Base-by-base conservation (phyloP, 2,888 invertebrate species). In the Chloroclysta siterata region DNA sequence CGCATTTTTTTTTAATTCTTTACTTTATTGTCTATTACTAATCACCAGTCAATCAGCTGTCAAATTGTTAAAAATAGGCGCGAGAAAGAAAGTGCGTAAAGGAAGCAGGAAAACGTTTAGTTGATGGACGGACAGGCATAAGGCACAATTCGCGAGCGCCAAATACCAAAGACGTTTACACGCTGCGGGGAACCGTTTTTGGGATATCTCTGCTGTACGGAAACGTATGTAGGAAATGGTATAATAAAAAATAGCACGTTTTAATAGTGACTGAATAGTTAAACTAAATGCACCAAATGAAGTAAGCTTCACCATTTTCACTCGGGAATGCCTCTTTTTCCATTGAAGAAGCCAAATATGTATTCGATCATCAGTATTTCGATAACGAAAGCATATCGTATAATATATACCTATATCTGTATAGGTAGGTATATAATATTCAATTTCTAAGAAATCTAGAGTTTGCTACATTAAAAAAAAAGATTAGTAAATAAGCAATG, bases 51-150 rank as follows among this genome's bases (percentile, higher is more conserved):
- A 3, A 6, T 33, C 33, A 5, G 33, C 42, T 60, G 57, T 62
- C 58, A 60, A 56, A 63, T 50, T 54, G 58, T 28, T 50, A 53
- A 56, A 61, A 61, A 65, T 62, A 51, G 63, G 53, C 54, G 53
- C 56, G 51, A 22, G 66, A 65, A 60, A 66, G 62, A 58, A 60
- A 70, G 66, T 60, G 50, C 66, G 70, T 66, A 66, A 63, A 64
- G 70, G 72, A 69, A 67, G 60, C 60, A 63, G 70, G 70, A 67
- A 70, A 62, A 46, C 56, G 54, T 62, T 55, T 53, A 53, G 36
- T 29, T 48, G 54, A 48, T 44, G 58, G 39, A 44, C 39, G 51
- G 46, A 39, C 47, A 33, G 53, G 15, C 53, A 53, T 11, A 28
- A 44, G n/a, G n/a, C 60, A 62, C 52, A 63, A 64, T 67, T 66